Evolutionary conservation across 1,140 invertebrate genomes (phyloP).

Genomic region (Camponotus vicinus): DNA sequence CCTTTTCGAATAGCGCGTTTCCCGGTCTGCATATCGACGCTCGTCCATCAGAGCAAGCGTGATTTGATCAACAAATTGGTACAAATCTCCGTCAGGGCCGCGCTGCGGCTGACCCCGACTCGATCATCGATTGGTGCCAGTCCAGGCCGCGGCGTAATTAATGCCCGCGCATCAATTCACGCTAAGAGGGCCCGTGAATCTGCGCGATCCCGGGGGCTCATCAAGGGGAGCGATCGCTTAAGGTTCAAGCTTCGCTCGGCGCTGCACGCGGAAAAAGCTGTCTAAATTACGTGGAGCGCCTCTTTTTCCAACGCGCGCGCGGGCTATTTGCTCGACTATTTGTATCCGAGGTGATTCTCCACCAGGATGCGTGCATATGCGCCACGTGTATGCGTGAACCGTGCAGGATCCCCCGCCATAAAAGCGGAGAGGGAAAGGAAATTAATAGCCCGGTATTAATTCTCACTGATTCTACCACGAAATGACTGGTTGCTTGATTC

Average conservation of each 20-base stretch:
- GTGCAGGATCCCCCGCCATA: slow-evolving; percentile 11
- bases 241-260: slow-evolving; percentile 41
- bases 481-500: slow-evolving; percentile 84
- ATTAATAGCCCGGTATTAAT: slow-evolving; percentile 85
- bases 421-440: slow-evolving; percentile 72
- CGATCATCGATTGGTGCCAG: slow-evolving; percentile 67
- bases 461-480: slow-evolving; percentile 83
- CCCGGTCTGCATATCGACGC: slow-evolving; percentile 40
- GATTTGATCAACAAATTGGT: slow-evolving; percentile 70
- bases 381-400: slow-evolving; percentile 11
- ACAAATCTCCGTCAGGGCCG: slow-evolving; percentile 58
- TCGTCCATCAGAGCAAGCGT: slow-evolving; percentile 50
- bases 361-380: not conserved
- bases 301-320: slow-evolving; percentile 35
- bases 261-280: slow-evolving; percentile 68
- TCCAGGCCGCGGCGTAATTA: slow-evolving; percentile 76
- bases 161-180: slow-evolving; percentile 84
- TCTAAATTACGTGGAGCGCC: slow-evolving; percentile 81
- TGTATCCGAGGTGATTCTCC: slow-evolving; percentile 25
- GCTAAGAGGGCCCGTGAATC: slow-evolving; percentile 73
- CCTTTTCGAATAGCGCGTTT: slow-evolving; percentile 34
- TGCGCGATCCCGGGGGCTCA: slow-evolving; percentile 76
- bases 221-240: slow-evolving; percentile 71
- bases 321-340: slow-evolving; percentile 46
- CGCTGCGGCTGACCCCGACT: slow-evolving; percentile 61